Percentiles rank a stretch among this genome's conserved stretches.
These are phyloP conservation scores for Apolygus lucorum DNA, from an alignment of 1,140 invertebrate genomes.

Conservation along the genomic window DNA sequence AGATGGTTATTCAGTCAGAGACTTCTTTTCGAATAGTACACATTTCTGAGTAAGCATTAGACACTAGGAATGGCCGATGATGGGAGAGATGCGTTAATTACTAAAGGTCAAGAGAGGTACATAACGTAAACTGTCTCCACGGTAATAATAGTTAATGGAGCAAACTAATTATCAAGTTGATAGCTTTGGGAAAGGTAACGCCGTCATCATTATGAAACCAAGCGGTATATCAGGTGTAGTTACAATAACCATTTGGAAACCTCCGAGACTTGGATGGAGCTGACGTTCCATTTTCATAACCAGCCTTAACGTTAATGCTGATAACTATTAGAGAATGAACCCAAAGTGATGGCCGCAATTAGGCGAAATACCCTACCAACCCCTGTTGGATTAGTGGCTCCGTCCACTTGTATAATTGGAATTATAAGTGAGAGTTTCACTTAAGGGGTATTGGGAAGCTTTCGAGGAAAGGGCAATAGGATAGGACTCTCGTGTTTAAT, in stretches of 20 bases:
- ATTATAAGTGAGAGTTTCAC: slow-evolving; percentile 12
- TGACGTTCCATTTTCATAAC: slow-evolving; percentile 13
- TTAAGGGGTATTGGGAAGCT: neutral
- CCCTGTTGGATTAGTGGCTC: neutral
- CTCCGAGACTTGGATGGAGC: neutral
- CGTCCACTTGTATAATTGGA: slow-evolving; percentile 10
- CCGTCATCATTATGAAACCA: neutral
- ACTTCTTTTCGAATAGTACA: too few relatives aligned
- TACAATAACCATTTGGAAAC: slow-evolving; percentile 1
- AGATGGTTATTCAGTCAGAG: too few relatives aligned
- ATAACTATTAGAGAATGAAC: neutral
- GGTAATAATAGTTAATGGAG: neutral
- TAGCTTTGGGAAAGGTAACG: neutral
- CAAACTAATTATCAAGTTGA: slow-evolving; percentile 7
- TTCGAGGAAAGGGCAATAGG: neutral
- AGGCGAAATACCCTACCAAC: neutral
- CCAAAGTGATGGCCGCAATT: slow-evolving; percentile 9
- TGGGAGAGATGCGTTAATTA: neutral
- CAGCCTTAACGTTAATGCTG: neutral
- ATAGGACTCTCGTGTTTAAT: slow-evolving; percentile 2
- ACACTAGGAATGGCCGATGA: too few relatives aligned
- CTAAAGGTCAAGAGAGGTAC: neutral
- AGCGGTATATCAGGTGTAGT: neutral
- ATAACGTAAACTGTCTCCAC: neutral
- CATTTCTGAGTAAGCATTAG: too few relatives aligned